Conservation (phyloP, 1,140 invertebrate genomes). For the Bombus waltoni region DNA sequence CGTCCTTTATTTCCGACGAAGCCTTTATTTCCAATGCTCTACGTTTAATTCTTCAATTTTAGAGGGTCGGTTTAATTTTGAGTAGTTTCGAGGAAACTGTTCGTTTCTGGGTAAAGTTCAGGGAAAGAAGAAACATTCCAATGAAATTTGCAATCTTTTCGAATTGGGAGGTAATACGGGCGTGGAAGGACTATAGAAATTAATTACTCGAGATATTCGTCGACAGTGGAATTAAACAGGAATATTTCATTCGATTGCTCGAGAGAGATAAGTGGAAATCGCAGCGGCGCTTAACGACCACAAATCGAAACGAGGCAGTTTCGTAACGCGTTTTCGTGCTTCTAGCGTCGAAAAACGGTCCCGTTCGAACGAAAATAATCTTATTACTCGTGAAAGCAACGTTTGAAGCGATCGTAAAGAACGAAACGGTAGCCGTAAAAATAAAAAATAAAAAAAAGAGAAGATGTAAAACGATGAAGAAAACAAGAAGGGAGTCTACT, state of each 20-base stretch:
- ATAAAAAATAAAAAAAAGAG: not conserved
- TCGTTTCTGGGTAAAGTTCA: not conserved
- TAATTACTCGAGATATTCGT: not conserved
- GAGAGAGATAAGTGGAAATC: not conserved
- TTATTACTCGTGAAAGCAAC: slow-evolving; percentile 36
- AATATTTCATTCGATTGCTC: not conserved
- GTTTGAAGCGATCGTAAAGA: slow-evolving; percentile 10
- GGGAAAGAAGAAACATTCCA: too few relatives aligned
- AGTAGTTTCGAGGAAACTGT: not conserved
- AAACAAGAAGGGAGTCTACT: not conserved
- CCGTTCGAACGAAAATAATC: slow-evolving; percentile 26
- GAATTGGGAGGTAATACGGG: not conserved
- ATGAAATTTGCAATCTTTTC: not conserved
- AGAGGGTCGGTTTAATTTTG: not conserved
- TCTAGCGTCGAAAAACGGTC: slow-evolving; percentile 7
- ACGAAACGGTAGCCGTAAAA: slow-evolving; percentile 16
- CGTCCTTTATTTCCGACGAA: too few relatives aligned
- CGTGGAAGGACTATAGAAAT: not conserved
- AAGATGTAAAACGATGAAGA: not conserved
- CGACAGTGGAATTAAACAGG: not conserved
- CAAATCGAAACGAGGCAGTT: not conserved
- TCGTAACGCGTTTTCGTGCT: slow-evolving; percentile 3
- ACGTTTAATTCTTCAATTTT: too few relatives aligned
- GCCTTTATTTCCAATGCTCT: too few relatives aligned
- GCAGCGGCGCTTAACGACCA: not conserved